Conservation (phyloP, 2,797 vertebrate species). For the Okamejei kenojei region DNA sequence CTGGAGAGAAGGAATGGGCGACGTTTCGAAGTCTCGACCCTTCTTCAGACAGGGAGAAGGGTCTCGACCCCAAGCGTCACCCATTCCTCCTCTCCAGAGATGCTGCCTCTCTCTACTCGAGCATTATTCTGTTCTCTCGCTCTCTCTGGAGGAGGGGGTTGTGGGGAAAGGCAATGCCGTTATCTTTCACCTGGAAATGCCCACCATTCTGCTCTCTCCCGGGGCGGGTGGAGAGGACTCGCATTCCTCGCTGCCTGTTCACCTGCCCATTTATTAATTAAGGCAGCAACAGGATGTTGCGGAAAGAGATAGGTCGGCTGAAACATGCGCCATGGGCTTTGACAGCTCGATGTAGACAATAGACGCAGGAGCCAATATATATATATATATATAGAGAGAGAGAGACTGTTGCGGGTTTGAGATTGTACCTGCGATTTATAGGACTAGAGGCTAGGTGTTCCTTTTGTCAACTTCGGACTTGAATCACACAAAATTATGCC, state of each 20-base stretch:
- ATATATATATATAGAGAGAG: too few species aligned
- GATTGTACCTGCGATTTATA: background rate
- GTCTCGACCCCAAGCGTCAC: too few species aligned
- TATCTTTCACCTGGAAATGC: background rate
- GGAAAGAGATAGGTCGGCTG: background rate
- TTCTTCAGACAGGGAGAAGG: too few species aligned
- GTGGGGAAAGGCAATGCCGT: background rate
- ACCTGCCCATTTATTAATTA: background rate
- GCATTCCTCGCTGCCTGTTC: background rate
- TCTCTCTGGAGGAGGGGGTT: too few species aligned
- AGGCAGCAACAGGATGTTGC: too few species aligned
- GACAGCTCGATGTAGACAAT: conserved; percentile 10
- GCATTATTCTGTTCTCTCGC: too few species aligned
- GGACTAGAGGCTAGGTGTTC: too few species aligned
- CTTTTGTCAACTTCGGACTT: too few species aligned
- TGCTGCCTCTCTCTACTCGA: background rate
- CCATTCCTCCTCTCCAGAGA: too few species aligned
- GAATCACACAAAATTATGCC: too few species aligned
- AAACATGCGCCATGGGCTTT: background rate
- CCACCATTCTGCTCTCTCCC: background rate
- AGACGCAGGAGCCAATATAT: background rate
- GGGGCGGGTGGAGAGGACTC: background rate
- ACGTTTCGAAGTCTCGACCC: too few species aligned
- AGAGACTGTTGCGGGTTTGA: background rate
- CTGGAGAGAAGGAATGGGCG: too few species aligned